Base-by-base conservation (phyloP, 2,113 vertebrate species). In the Gobiocypris rarus region DNA sequence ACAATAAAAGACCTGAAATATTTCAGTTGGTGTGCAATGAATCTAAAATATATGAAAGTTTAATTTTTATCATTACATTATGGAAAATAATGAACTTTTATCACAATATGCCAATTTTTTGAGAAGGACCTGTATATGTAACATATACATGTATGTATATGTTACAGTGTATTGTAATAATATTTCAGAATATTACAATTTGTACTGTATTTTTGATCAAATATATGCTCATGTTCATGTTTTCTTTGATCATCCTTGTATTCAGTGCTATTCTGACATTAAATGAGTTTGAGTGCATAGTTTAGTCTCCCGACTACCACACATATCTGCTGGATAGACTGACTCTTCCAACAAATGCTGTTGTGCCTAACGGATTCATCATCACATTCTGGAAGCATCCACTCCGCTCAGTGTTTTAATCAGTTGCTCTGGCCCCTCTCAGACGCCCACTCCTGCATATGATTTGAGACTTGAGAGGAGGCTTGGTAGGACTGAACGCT, bases 291-390 rank as follows among this genome's bases (percentile, higher is more conserved):
- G n/a, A 31, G 45, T 6, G 4, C 45, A 31, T 24, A 28, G n/a
- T 85, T 65, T 74, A 6, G 9, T 13, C 65, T 76, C 34, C 7
- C 13, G 38, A 69, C 71, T 71, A 50, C 54, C 31, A 11, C 13
- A 41, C 84, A 82, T 82, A 50, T 74, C 82, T 88, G 70, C 15
- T 81, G 59, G n/a, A 52, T 28, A 71, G 65, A 10, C 58, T 75
- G 70, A 50, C 19, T 63, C 52, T 34, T 67, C 59, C 13, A 10
- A 43, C 52, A 31, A n/a, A 45, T 14, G 41, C 70, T 58, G 34
- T 75, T 82, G 73, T 63, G 67, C 17, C 61, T 81, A 65, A 83
- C 67, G 34, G 52, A 61, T 71, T 74, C n/a, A 24, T 19, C 50
- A 65, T 75, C 77, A 15, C 54, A 17, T 80, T 73, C 77, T 65